Base-by-base conservation (phyloP, 2,888 invertebrate genomes). In the Bibio marci region DNA sequence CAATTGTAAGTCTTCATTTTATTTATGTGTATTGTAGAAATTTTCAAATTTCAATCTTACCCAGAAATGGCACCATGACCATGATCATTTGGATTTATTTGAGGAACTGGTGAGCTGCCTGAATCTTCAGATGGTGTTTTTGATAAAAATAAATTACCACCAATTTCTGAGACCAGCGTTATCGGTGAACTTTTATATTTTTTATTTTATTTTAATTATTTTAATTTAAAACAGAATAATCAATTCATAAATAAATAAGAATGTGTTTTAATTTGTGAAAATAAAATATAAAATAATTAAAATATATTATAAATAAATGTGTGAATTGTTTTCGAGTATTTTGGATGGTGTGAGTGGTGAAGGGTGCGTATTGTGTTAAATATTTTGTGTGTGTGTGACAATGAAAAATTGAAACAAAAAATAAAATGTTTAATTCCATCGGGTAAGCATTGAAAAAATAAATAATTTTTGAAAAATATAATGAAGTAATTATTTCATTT, bases 111-210 rank as follows among this genome's bases (percentile, higher is more conserved):
- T 50, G 69, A 68, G 50, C 71, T 71, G 60, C 80, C 80, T 63
- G 76, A 75, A 69, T 86, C 86, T 69, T 87, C 87, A 62, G 85
- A 85, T 58, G 86, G 86, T 56, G 86, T 87, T 71, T 86, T 86
- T 72, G 80, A 83, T 64, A 77, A 71, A 73, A 91, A 88, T 64
- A 90, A 73, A 65, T 90, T 90, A 57, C 87, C 83, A 65, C 91
- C 87, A 69, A 92, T 85, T 74, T 91, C 91, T 59, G 71, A 76
- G 65, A 90, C 90, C 73, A 92, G 75, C 73, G 86, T 86, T 69
- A 87, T 86, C 58, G 87, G 87, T 58, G 87, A 87, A 69, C 86
- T 86, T 55, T 31, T 13, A n/a, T 10, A 10, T 34, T 57, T 46
- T 50, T 39, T 39, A 39, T 40, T 40, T 30, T 30, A 27, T 30